Base-by-base conservation (phyloP, 2,888 invertebrate species). In the Saturnia pavonia region DNA sequence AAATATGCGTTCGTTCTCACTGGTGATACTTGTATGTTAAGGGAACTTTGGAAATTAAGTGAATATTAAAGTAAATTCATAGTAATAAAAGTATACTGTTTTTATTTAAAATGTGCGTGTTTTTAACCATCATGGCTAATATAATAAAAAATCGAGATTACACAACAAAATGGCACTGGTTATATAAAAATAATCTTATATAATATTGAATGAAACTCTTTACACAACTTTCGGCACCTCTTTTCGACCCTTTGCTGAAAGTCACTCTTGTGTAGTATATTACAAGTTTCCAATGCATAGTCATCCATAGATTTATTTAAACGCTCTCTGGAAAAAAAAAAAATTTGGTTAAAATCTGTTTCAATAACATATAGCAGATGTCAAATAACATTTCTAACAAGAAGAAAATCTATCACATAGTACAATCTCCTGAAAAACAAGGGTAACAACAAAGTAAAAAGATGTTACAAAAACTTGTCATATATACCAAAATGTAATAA, bases 291-390 rank as follows among this genome's bases (percentile, higher is more conserved):
- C 68, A 65, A 65, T 25, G 40, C 76, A 75, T 74, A 73, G 71
- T 79, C 79, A 78, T 74, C 75, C 71, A 71, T 69, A 73, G 68
- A 54, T 91, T 91, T 89, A 91, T 91, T 79, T 91, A 89, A 80
- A 88, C 90, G 85, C 90, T 91, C 76, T 92, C 92, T 93, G 91
- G 72, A 87, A 91, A 72, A 69, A 77, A 75, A 81, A 69, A 72
- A 27, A 0, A 14, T 27, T 14, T 48, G 16, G 19, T 48, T n/a
- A 43, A 43, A 34, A 34, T 34, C 34, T 4, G 34, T 34, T 34
- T 34, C 34, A 34, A 34, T 34, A 34, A 4, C 2, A 34, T 34
- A 34, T 34, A 34, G 34, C 6, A 34, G 34, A 34, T 34, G 6
- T 34, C 34, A 34, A 34, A 34, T 34, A 34, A 34, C 34, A 34